Evolutionary conservation across 2,888 invertebrate genomes (phyloP), one percentile per base, ranked within the genome.

Genomic region (Tribolium freemani): DNA sequence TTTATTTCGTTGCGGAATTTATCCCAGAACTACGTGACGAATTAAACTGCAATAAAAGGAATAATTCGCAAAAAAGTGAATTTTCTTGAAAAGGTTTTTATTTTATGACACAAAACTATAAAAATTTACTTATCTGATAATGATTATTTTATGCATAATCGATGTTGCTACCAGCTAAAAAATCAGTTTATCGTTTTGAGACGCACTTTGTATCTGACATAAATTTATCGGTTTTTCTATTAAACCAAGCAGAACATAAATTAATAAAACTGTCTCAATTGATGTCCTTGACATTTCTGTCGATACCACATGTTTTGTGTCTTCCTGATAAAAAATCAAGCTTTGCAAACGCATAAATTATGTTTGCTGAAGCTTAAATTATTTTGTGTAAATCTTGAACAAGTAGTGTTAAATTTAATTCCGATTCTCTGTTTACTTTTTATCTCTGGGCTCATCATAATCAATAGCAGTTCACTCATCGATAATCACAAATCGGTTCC

Each of bases 401-500:
- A 8, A 38, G 38, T 16, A 16, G 16, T 38, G 38, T 38, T 38
- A 54, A 10, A 20, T 51, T 13, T 57, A 57, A 57, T 57, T 16
- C n/a, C 44, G 26, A 3, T 60, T 11, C 10, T n/a, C 11, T 51
- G 63, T 50, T 63, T 31, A 48, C 50, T 51, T 63, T 50, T 63
- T 50, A 50, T 63, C 30, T 30, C 13, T n/a, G n/a, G n/a, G 11
- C n/a, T 30, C 54, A 66, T 68, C 45, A 48, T 45, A 61, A 63
- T 69, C 60, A 60, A 60, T 60, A 60, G 44, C 13, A 51, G 20
- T 69, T 69, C 30, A 53, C 31, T 16, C 38, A 21, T 44, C 60
- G 69, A 61, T 69, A 69, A 69, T 58, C 60, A 57, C 69, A 60
- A 69, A 69, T 69, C 69, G 60, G 21, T 67, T 69, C 53, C 31